These are phyloP conservation scores for Cyrtodaria siliqua DNA, from an alignment of 2,888 invertebrate genomes.

Conservation along the genomic window DNA sequence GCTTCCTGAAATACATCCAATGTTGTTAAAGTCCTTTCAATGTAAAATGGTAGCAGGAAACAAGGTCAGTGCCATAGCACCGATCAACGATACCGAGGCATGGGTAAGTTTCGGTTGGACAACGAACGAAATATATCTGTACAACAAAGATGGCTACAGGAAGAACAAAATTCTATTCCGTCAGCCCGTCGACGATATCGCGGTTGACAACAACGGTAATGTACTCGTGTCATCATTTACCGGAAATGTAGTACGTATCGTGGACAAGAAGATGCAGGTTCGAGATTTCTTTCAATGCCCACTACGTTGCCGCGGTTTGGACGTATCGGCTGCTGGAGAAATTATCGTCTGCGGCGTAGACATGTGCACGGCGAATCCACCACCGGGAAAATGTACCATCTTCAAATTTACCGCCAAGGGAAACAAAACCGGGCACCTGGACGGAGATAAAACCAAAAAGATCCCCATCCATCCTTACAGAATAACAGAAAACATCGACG, in stretches of 20 bases:
- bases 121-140: slow-evolving; percentile 61
- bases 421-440: slow-evolving; percentile 60
- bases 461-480: slow-evolving; percentile 60
- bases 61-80: slow-evolving; percentile 61
- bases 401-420: slow-evolving; percentile 62
- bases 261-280: slow-evolving; percentile 48
- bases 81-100: slow-evolving; percentile 58
- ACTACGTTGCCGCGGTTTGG: slow-evolving; percentile 49
- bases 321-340: slow-evolving; percentile 47
- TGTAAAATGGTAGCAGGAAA: slow-evolving; percentile 61
- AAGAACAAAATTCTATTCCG: slow-evolving; percentile 35
- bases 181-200: slow-evolving; percentile 56
- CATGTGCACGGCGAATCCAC: slow-evolving; percentile 50
- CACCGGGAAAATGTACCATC: slow-evolving; percentile 53
- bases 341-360: slow-evolving; percentile 61
- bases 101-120: slow-evolving; percentile 65
- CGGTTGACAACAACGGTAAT: slow-evolving; percentile 46
- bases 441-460: slow-evolving; percentile 54
- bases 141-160: slow-evolving; percentile 59
- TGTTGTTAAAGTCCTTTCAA: slow-evolving; percentile 46
- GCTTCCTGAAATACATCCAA: slow-evolving; percentile 49
- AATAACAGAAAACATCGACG: slow-evolving; percentile 62
- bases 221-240: slow-evolving; percentile 54
- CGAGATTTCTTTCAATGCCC: slow-evolving; percentile 60
- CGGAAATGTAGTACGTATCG: slow-evolving; percentile 44